A percentile compares a stretch with the other conserved stretches of the same genome.
Conservation (phyloP, 35 echinoderm and acorn worm species). For the Amphiura filiformis region DNA sequence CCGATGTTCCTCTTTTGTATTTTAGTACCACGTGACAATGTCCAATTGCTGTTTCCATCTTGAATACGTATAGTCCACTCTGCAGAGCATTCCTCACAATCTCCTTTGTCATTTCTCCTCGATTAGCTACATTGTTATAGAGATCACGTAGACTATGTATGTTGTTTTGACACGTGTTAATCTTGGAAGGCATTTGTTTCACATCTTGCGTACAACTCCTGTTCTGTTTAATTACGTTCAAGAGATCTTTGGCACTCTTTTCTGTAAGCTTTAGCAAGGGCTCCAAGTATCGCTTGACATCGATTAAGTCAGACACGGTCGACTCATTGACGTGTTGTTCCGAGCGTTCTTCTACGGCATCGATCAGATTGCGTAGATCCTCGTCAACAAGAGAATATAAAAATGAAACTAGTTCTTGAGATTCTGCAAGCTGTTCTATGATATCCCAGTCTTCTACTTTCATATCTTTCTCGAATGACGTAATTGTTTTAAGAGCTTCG, state of each 20-base stretch:
- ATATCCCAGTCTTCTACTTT: conserved; percentile 14
- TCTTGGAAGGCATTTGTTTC: conserved; percentile 8
- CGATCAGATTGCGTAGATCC: conserved; percentile 33
- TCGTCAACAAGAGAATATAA: conserved; percentile 24
- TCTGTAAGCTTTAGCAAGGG: background rate
- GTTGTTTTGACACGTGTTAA: conserved; percentile 15
- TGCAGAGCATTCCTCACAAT: background rate
- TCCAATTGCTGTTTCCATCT: background rate
- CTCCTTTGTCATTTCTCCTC: conserved; percentile 9
- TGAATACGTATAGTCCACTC: background rate
- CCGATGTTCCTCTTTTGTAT: background rate
- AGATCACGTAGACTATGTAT: conserved; percentile 28
- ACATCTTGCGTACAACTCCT: background rate
- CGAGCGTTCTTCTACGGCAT: conserved; percentile 38
- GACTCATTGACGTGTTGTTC: conserved; percentile 32
- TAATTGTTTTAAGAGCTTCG: background rate
- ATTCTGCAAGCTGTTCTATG: conserved; percentile 2
- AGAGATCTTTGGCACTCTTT: background rate
- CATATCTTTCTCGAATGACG: background rate
- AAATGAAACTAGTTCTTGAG: conserved; percentile 17
- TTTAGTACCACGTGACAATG: background rate
- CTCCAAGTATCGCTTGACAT: conserved; percentile 35
- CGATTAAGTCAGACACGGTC: conserved; percentile 35
- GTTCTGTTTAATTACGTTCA: background rate
- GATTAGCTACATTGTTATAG: conserved; percentile 29